These are phyloP conservation scores for Altica lythri DNA, from an alignment of 2,888 invertebrate genomes.

Conservation along the genomic window DNA sequence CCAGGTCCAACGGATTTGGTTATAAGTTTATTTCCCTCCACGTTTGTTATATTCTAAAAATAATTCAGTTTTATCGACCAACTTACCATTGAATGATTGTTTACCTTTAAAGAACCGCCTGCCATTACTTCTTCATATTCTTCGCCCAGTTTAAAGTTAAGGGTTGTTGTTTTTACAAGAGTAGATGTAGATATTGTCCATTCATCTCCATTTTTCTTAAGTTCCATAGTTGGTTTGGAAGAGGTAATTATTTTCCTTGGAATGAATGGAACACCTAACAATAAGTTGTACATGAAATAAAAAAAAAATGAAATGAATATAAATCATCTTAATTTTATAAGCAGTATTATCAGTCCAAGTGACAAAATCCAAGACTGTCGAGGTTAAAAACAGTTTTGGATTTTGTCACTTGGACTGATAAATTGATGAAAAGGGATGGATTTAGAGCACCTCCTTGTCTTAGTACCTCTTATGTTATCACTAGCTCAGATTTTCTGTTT, in stretches of 20 bases:
- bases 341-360: too few relatives aligned
- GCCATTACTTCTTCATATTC: conserved; percentile 71
- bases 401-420: too few relatives aligned
- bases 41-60: conserved; percentile 63
- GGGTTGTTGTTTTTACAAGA: conserved; percentile 61
- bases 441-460: too few relatives aligned
- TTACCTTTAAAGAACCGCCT: conserved; percentile 58
- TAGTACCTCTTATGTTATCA: too few relatives aligned
- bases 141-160: conserved; percentile 64
- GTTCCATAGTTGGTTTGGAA: conserved; percentile 66
- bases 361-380: too few relatives aligned
- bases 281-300: too few relatives aligned
- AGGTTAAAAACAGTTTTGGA: too few relatives aligned
- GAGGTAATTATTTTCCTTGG: conserved; percentile 68
- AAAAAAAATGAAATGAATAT: too few relatives aligned
- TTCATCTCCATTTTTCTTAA: conserved; percentile 59
- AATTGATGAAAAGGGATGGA: too few relatives aligned
- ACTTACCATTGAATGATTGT: conserved; percentile 6
- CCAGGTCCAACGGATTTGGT: conserved; percentile 55
- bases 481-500: too few relatives aligned
- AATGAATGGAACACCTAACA: conserved; percentile 70
- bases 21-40: conserved; percentile 59
- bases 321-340: too few relatives aligned
- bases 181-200: conserved; percentile 66
- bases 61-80: conserved; percentile 13